Conservation (phyloP, 2,113 vertebrate genomes). For the Echinops telfairi region DNA sequence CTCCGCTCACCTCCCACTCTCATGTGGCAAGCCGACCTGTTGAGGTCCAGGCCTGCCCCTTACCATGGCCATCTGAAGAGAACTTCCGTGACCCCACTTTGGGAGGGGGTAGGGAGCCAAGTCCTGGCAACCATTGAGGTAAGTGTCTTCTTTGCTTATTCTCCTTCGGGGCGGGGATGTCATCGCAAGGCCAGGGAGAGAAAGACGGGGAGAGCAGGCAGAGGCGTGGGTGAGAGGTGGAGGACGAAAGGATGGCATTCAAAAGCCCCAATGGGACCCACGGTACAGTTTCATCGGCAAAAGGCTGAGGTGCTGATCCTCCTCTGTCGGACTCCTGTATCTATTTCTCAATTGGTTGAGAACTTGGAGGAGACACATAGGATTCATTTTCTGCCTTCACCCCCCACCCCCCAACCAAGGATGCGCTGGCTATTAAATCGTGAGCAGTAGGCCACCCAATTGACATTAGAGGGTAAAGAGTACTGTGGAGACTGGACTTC, state of each 20-base stretch:
- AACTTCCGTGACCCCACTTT: background rate
- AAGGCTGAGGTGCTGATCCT: constrained; percentile 40
- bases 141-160: constrained; percentile 62
- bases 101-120: background rate
- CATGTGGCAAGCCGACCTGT: background rate
- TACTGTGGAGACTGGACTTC: background rate
- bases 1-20: background rate
- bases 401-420: constrained; percentile 29
- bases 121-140: constrained; percentile 52
- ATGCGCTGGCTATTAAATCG: constrained; percentile 1
- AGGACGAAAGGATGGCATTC: background rate
- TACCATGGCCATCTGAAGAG: constrained; percentile 53
- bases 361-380: background rate
- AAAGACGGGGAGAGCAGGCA: background rate
- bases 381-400: constrained; percentile 33
- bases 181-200: constrained; percentile 37
- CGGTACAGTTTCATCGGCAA: constrained; percentile 31
- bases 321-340: constrained; percentile 1
- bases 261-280: constrained; percentile 13
- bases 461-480: constrained; percentile 43
- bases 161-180: background rate
- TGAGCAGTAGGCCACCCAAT: background rate
- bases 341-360: constrained; percentile 42
- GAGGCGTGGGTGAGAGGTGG: background rate
- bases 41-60: constrained; percentile 29